These are phyloP conservation scores for Tetropium fuscum DNA, from an alignment of 2,888 invertebrate species.

Conservation along the genomic window DNA sequence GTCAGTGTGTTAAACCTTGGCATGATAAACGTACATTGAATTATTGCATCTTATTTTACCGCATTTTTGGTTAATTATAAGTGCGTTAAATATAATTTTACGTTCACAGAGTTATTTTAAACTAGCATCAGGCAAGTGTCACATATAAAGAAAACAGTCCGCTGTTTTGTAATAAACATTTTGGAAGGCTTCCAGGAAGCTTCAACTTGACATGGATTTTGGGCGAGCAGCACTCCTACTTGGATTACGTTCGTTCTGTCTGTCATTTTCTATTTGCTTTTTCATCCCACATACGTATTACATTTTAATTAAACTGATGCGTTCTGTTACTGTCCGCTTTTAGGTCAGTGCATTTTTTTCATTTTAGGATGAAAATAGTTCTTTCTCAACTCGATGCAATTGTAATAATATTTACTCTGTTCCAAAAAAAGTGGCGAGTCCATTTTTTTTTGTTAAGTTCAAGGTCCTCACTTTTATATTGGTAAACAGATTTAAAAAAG, in stretches of 20 bases:
- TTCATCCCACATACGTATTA: slow-evolving; percentile 3
- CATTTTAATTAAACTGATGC: too few relatives aligned
- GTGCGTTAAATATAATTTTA: not conserved
- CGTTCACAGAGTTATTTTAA: not conserved
- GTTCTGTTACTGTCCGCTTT: too few relatives aligned
- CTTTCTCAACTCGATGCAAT: too few relatives aligned
- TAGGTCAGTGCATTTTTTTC: too few relatives aligned
- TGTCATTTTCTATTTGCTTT: slow-evolving; percentile 7
- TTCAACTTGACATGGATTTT: slow-evolving; percentile 31
- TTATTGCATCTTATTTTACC: too few relatives aligned
- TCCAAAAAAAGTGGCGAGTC: too few relatives aligned
- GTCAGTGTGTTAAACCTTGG: too few relatives aligned
- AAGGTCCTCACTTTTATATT: too few relatives aligned
- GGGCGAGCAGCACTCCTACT: slow-evolving; percentile 8
- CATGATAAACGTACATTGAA: not conserved
- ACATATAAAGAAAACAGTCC: not conserved
- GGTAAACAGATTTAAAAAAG: too few relatives aligned
- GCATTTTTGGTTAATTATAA: not conserved
- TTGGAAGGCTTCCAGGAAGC: slow-evolving; percentile 26
- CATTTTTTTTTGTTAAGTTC: too few relatives aligned
- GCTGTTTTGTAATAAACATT: slow-evolving; percentile 2
- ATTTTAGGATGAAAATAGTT: too few relatives aligned
- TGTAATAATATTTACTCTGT: too few relatives aligned
- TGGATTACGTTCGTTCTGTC: slow-evolving; percentile 8
- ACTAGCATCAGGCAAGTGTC: not conserved